Base-by-base conservation (phyloP, 2,888 invertebrate genomes). In the Meteorus cinctellus region DNA sequence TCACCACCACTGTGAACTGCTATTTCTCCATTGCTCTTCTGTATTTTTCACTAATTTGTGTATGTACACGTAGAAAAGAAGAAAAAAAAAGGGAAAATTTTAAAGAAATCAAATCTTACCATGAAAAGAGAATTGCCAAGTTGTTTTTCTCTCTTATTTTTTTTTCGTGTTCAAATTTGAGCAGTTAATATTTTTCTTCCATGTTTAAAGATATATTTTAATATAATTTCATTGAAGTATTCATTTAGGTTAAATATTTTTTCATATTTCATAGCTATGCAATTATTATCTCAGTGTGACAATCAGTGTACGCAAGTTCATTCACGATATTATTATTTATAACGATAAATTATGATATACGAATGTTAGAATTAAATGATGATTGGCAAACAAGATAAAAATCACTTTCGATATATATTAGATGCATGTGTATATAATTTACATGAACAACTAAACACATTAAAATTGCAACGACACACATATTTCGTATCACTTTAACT, bases 301-400 rank as follows among this genome's bases (percentile, higher is more conserved):
- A 12, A 12, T 41, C 12, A 41, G 41, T 41, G 8, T 12, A 41
- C 8, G 41, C 8, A 41, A 41, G 41, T 41, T 41, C 8, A 41
- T 41, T 12, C 1, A 12, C 12, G 8, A 12, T 41, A 41, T 41
- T 41, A 12, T 41, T 41, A 41, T 41, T 41, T 12, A 41, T 41
- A 41, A 4, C 41, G 8, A 41, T 8, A 41, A 12, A 41, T 41
- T 41, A 41, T 12, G 2, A 10, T 41, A 0, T 19, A 45, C 16
- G 19, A 41, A 41, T 41, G 16, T 24, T 24, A 71, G 41, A 59
- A 59, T 68, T 62, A 55, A 41, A 75, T 71, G 71, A 71, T 48
- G 71, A 69, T 74, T 74, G 55, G 51, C 19, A 12, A 27, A 73
- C 65, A 59, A 74, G 74, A 69, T 74, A 69, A 66, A 69, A 66